A percentile compares a stretch with the other conserved stretches of the same genome.
These are phyloP conservation scores for Crotalus helleri DNA, from an alignment of 2,113 vertebrate genomes.

Conservation along the genomic window DNA sequence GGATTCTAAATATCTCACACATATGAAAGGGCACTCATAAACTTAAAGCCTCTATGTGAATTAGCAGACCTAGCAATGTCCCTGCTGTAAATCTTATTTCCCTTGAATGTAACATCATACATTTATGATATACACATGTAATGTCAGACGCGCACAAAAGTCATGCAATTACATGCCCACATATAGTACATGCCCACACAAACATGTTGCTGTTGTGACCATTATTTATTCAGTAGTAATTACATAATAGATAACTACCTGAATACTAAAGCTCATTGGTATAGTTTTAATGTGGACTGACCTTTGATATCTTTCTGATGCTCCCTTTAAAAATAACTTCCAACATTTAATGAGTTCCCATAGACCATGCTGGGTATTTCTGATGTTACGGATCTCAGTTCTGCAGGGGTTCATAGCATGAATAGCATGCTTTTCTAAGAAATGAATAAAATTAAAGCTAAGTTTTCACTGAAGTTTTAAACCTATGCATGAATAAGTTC, in stretches of 20 bases:
- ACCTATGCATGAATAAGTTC: neutral
- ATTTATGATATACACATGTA: neutral
- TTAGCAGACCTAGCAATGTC: conserved; percentile 25
- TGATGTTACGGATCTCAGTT: conserved; percentile 20
- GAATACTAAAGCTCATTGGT: conserved; percentile 43
- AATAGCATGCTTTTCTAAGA: conserved; percentile 20
- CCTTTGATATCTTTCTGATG: conserved; percentile 42
- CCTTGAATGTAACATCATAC: conserved; percentile 9
- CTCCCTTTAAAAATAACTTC: conserved; percentile 47
- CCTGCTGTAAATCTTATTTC: conserved; percentile 22
- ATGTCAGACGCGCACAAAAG: neutral
- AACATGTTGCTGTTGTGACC: neutral
- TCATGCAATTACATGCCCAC: conserved; percentile 1
- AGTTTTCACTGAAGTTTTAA: neutral
- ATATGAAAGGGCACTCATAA: neutral
- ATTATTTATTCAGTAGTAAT: conserved; percentile 42
- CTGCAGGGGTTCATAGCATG: conserved; percentile 3
- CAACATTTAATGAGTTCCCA: conserved; percentile 49
- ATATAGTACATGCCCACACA: neutral
- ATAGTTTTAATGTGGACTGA: conserved; percentile 47
- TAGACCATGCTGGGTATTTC: conserved; percentile 18
- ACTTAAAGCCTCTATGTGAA: neutral
- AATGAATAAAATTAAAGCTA: neutral
- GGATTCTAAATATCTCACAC: neutral
- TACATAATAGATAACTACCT: conserved; percentile 40